phyloP scores from a whole-genome alignment of 2,888 invertebrate genomes.

The Andrena bucephala region DNA sequence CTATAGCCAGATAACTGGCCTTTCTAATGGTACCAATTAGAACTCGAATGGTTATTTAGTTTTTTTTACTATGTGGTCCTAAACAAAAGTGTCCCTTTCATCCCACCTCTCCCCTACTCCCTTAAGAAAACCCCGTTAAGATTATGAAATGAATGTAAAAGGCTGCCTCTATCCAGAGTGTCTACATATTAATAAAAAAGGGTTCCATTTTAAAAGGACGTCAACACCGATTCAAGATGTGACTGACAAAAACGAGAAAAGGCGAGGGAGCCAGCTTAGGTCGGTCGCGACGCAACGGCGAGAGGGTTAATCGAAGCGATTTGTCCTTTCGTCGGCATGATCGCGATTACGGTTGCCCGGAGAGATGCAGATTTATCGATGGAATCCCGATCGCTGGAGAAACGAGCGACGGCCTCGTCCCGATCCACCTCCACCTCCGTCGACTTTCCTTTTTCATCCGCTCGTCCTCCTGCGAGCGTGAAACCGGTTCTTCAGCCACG shows the following conservation, averaged over 20 bases:
- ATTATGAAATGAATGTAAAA: no score
- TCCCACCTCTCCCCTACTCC: no score
- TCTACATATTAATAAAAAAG: background rate
- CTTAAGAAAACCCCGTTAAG: no score
- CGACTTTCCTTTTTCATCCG: slow-evolving; percentile 60
- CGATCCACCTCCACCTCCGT: slow-evolving; percentile 44
- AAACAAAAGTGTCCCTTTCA: no score
- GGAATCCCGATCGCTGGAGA: slow-evolving; percentile 53
- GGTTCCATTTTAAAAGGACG: background rate
- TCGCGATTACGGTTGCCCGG: slow-evolving; percentile 51
- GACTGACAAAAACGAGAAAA: slow-evolving; percentile 7
- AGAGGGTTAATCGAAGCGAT: slow-evolving; percentile 59
- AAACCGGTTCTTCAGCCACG: slow-evolving; percentile 76
- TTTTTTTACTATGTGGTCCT: no score
- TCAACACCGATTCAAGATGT: slow-evolving; percentile 2
- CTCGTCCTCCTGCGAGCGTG: slow-evolving; percentile 50
- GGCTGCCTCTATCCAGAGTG: no score
- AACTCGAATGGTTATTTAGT: no score
- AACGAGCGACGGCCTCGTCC: slow-evolving; percentile 52
- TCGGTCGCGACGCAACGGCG: background rate
- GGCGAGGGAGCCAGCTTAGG: slow-evolving; percentile 3
- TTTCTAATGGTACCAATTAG: no score
- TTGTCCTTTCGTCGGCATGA: slow-evolving; percentile 60
- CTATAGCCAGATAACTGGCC: no score
- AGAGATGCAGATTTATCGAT: slow-evolving; percentile 61